A percentile compares a stretch with the other conserved stretches of the same genome.
Conservation (phyloP, 2,113 vertebrate genomes). For the Syrmaticus mikado region DNA sequence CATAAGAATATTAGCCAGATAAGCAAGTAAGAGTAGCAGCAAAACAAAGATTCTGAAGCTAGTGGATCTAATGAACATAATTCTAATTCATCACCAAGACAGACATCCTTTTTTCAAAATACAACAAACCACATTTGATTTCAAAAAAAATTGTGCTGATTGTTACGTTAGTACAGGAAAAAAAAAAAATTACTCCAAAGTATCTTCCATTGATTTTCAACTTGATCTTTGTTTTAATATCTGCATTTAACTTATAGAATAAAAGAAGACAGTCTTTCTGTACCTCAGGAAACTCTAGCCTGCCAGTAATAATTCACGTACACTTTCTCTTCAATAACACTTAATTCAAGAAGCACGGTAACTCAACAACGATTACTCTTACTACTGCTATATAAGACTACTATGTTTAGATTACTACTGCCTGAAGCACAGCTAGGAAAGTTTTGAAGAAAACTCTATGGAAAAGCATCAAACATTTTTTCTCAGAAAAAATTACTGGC, state of each 20-base stretch:
- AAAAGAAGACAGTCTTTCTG: not conserved
- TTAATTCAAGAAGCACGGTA: slow-evolving; percentile 56
- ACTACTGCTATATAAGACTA: too few species aligned
- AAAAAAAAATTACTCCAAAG: not conserved
- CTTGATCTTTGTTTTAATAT: not conserved
- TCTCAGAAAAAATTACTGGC: not conserved
- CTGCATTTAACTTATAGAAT: slow-evolving; percentile 9
- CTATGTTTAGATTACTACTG: slow-evolving; percentile 17
- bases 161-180: not conserved
- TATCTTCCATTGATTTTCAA: not conserved
- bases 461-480: slow-evolving; percentile 4
- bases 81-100: not conserved
- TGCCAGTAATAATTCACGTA: slow-evolving; percentile 49
- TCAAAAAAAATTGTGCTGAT: not conserved
- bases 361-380: slow-evolving; percentile 14
- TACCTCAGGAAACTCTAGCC: slow-evolving; percentile 17
- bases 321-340: slow-evolving; percentile 46
- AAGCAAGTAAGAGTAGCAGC: not conserved
- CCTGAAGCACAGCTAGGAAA: not conserved
- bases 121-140: not conserved
- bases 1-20: not conserved
- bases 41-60: not conserved
- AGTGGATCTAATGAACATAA: not conserved
- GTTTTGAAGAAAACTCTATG: slow-evolving; percentile 9
- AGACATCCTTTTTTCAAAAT: not conserved